Percentiles rank a stretch among this genome's conserved stretches.
These are phyloP conservation scores for Netelia fuscicornis DNA, from an alignment of 2,888 invertebrate genomes.

Conservation along the genomic window DNA sequence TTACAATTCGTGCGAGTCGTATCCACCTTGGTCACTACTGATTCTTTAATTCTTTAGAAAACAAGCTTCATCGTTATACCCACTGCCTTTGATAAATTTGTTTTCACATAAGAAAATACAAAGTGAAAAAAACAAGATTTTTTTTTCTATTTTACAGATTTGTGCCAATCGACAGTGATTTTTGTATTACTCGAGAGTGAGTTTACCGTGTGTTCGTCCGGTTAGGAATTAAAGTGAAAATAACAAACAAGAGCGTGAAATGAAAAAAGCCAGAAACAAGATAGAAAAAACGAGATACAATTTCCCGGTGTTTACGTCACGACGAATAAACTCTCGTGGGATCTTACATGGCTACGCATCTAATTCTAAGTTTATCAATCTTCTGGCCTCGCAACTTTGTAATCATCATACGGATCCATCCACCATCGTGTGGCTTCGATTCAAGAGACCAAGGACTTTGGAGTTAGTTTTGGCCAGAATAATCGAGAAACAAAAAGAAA, in stretches of 20 bases:
- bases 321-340: constrained; percentile 58
- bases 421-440: not conserved
- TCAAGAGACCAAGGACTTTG: not conserved
- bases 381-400: constrained; percentile 20
- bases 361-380: constrained; percentile 38
- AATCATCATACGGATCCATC: not conserved
- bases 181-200: not conserved
- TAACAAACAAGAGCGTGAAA: not conserved
- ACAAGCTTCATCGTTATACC: constrained; percentile 6
- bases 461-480: constrained; percentile 35
- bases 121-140: not conserved
- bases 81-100: not conserved
- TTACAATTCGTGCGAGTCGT: constrained; percentile 52
- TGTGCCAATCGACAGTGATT: constrained; percentile 39
- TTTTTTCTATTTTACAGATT: constrained; percentile 26
- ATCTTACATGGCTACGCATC: constrained; percentile 35
- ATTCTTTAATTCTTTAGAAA: not conserved
- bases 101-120: not conserved
- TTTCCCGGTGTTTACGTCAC: constrained; percentile 43
- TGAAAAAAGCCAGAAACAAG: not conserved
- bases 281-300: not conserved
- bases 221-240: constrained; percentile 3
- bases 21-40: constrained; percentile 28
- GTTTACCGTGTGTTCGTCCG: not conserved
- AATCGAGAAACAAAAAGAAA: constrained; percentile 29